Conservation (phyloP, 1,140 invertebrate genomes). For the Oncopeltus fasciatus region DNA sequence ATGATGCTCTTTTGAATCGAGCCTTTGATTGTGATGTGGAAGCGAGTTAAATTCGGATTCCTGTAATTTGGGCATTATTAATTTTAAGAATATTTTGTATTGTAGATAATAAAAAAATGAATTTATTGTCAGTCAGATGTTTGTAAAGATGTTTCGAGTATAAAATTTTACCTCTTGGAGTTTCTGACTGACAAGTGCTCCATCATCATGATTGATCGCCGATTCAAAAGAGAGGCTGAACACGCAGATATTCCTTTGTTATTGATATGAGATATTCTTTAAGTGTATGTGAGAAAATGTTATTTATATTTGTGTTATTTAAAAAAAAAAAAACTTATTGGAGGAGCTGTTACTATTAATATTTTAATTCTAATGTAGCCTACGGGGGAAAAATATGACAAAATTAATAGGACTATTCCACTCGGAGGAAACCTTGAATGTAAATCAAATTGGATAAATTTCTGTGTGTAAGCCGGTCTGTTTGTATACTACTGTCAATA, state of each 20-base stretch:
- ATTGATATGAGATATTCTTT: conserved; percentile 2
- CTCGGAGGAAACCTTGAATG: too few species aligned
- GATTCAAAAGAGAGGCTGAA: neutral
- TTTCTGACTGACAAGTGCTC: neutral
- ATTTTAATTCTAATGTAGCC: too few species aligned
- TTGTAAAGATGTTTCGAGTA: neutral
- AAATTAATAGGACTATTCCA: too few species aligned
- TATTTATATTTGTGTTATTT: conserved; percentile 17
- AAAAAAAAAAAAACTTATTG: too few species aligned
- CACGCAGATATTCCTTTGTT: neutral
- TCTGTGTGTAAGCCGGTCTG: neutral
- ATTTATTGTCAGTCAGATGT: conserved; percentile 17
- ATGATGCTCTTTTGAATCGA: neutral
- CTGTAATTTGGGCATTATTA: conserved; percentile 20
- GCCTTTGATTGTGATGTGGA: neutral
- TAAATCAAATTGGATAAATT: too few species aligned
- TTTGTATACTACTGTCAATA: conserved; percentile 7
- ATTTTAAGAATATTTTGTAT: conserved; percentile 13
- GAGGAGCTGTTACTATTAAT: too few species aligned
- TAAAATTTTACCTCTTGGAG: conserved; percentile 3
- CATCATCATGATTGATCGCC: neutral
- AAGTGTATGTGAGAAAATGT: conserved; percentile 4
- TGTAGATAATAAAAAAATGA: conserved; percentile 18
- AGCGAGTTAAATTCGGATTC: conserved; percentile 19
- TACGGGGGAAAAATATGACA: too few species aligned